These are phyloP conservation scores for Cossypha heuglini DNA, from an alignment of 2,797 vertebrate genomes.

Conservation along the genomic window DNA sequence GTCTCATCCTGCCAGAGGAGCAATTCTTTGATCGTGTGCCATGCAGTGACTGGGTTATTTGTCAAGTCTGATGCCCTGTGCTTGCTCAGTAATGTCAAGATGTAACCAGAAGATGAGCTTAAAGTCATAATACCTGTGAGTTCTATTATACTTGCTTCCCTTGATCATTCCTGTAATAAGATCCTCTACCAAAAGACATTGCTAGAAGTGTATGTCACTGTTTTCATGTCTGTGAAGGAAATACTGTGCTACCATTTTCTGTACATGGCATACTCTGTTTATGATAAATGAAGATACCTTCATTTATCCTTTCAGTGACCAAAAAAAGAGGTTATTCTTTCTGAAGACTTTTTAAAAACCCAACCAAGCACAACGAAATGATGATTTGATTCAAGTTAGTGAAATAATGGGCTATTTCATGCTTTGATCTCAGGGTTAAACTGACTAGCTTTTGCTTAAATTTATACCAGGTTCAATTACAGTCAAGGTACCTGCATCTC, in stretches of 20 bases:
- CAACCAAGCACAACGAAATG: not conserved
- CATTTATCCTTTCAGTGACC: not conserved
- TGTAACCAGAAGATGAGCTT: not conserved
- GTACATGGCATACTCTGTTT: not conserved
- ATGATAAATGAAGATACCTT: not conserved
- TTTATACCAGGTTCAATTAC: slow-evolving; percentile 81
- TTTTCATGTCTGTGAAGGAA: not conserved
- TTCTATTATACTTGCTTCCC: not conserved
- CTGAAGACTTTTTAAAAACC: not conserved
- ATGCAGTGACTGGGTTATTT: not conserved
- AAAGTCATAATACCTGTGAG: not conserved
- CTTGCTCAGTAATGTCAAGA: not conserved
- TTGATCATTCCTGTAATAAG: not conserved
- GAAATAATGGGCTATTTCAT: not conserved
- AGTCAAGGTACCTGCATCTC: slow-evolving; percentile 84
- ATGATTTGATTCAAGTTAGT: not conserved
- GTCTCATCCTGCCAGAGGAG: not conserved
- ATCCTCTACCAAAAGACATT: not conserved
- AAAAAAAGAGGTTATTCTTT: not conserved
- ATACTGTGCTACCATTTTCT: not conserved
- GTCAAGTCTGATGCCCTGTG: not conserved
- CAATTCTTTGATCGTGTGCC: not conserved
- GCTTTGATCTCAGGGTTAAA: not conserved
- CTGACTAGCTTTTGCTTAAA: slow-evolving; percentile 6
- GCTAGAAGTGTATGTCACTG: not conserved